phyloP scores from a whole-genome alignment of 1,140 invertebrate species.

The Delia radicum region DNA sequence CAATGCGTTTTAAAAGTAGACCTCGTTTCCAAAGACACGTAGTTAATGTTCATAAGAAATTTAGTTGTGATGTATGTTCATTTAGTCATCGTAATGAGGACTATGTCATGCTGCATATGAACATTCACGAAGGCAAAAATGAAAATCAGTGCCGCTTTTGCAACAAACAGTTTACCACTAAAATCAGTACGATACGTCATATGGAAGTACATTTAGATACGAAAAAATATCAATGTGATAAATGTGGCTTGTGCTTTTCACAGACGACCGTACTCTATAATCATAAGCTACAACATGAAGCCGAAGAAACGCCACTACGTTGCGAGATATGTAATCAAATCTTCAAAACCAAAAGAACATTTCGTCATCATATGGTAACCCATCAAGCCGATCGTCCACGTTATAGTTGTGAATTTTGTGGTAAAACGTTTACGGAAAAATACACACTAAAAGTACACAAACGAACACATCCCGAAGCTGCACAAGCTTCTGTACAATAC shows the following conservation, averaged over 20 bases:
- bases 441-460: constrained; percentile 33
- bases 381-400: constrained; percentile 30
- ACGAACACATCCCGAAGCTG: constrained; percentile 27
- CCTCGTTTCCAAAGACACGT: constrained; percentile 21
- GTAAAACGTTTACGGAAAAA: constrained; percentile 30
- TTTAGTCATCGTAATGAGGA: constrained; percentile 30
- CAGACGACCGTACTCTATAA: constrained; percentile 30
- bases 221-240: constrained; percentile 33
- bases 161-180: constrained; percentile 26
- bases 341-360: constrained; percentile 32
- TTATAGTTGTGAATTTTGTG: constrained; percentile 29
- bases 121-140: constrained; percentile 29
- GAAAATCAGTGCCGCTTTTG: constrained; percentile 31
- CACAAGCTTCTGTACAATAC: too few relatives aligned
- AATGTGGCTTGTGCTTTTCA: constrained; percentile 31
- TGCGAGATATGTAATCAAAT: constrained; percentile 30
- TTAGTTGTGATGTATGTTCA: constrained; percentile 28
- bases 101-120: constrained; percentile 31
- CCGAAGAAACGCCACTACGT: constrained; percentile 29
- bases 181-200: constrained; percentile 31
- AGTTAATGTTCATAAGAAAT: constrained; percentile 24
- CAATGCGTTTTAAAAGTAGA: constrained; percentile 28
- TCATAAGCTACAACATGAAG: constrained; percentile 33
- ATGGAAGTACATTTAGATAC: constrained; percentile 30
- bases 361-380: constrained; percentile 29